These are phyloP conservation scores for Neolamprologus tretocephalus DNA, from an alignment of 2,113 vertebrate species.

Conservation along the genomic window DNA sequence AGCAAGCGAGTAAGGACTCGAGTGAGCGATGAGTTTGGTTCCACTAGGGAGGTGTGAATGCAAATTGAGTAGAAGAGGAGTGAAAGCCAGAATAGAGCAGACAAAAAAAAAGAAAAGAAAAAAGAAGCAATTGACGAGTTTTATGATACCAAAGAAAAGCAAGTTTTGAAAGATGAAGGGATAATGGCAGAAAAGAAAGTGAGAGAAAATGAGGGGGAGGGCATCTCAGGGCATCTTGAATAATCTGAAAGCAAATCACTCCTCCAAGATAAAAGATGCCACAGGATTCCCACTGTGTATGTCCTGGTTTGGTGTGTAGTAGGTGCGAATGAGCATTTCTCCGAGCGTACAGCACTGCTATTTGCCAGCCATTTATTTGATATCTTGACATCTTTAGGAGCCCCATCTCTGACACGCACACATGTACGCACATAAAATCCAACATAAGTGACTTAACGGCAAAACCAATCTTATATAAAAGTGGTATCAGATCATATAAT, in stretches of 20 bases:
- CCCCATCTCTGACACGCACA: not conserved
- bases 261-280: conserved; percentile 31
- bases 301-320: not conserved
- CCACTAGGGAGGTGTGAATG: conserved; percentile 38
- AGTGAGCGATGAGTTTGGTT: conserved; percentile 2
- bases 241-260: conserved; percentile 44
- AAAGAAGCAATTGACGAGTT: not conserved
- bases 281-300: conserved; percentile 2
- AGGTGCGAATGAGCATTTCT: not conserved
- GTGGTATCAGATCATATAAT: not conserved
- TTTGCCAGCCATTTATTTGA: not conserved
- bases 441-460: not conserved
- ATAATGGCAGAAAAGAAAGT: conserved; percentile 22
- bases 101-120: not conserved
- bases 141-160: conserved; percentile 27
- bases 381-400: not conserved
- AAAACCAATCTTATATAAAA: not conserved
- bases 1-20: not conserved
- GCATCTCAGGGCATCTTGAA: conserved; percentile 24
- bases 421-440: not conserved
- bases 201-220: conserved; percentile 14
- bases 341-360: not conserved
- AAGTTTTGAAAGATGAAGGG: conserved; percentile 25
- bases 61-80: conserved; percentile 31
- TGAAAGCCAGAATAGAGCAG: not conserved